Percentiles rank a stretch among this genome's conserved stretches.
These are phyloP conservation scores for Ondatra zibethicus DNA, from an alignment of 2,113 vertebrate species.

Conservation along the genomic window DNA sequence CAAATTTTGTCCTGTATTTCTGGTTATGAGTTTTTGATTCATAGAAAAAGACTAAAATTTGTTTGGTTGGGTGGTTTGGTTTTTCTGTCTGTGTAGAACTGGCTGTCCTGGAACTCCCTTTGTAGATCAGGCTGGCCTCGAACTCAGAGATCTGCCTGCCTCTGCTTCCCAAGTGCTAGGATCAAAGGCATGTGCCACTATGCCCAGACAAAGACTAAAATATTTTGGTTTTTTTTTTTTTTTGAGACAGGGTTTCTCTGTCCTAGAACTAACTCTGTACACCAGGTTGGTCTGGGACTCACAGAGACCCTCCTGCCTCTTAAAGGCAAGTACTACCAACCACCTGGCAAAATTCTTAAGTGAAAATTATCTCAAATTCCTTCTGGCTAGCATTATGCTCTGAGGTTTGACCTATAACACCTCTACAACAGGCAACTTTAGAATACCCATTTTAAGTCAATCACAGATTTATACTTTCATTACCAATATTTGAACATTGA, in stretches of 20 bases:
- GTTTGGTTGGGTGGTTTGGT: background rate
- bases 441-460: background rate
- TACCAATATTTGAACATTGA: background rate
- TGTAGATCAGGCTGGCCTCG: background rate
- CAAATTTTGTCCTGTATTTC: background rate
- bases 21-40: background rate
- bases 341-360: background rate
- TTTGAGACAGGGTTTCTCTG: background rate
- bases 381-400: background rate
- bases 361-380: background rate
- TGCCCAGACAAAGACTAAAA: background rate
- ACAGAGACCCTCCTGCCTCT: background rate
- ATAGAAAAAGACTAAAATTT: conserved; percentile 36
- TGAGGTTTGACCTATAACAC: background rate
- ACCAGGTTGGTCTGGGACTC: background rate
- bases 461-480: background rate
- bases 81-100: background rate
- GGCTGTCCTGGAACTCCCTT: background rate
- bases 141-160: background rate
- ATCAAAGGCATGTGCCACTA: background rate
- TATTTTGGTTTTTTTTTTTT: background rate
- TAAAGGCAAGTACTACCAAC: background rate
- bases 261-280: background rate
- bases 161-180: background rate
- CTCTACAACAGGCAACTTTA: background rate